phyloP scores from a whole-genome alignment of 2,113 vertebrate genomes.

The Melanocharis versteri region DNA sequence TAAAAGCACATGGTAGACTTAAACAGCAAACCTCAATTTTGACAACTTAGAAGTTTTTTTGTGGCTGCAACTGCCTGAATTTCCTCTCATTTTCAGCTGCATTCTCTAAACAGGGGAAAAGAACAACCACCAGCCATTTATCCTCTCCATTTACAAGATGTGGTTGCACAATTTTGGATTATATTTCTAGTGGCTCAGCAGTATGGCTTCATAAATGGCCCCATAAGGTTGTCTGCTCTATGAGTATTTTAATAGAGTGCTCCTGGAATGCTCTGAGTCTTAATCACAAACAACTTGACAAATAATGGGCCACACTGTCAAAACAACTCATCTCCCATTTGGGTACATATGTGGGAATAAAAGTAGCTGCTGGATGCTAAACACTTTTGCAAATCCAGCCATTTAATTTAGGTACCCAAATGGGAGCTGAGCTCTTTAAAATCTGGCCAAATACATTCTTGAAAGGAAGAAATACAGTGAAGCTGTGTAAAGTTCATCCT shows the following conservation, averaged over 20 bases:
- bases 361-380: conserved; percentile 54
- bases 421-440: conserved; percentile 39
- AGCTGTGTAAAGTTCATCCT: conserved; percentile 50
- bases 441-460: conserved; percentile 3
- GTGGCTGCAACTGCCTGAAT: neutral
- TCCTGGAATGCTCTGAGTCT: conserved; percentile 21
- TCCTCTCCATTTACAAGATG: neutral
- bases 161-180: neutral
- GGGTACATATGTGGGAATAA: conserved; percentile 16
- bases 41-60: neutral
- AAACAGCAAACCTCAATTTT: neutral
- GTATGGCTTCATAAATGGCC: conserved; percentile 13
- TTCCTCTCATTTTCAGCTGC: neutral
- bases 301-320: conserved; percentile 30
- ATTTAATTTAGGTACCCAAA: conserved; percentile 45
- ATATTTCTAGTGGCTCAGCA: neutral
- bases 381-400: conserved; percentile 33
- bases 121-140: neutral
- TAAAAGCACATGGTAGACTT: neutral
- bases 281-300: conserved; percentile 48
- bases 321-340: conserved; percentile 35
- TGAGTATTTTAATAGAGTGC: conserved; percentile 39
- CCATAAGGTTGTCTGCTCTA: conserved; percentile 4
- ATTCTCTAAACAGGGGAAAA: neutral
- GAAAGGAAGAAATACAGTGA: conserved; percentile 38